Evolutionary conservation across 1,140 invertebrate species (phyloP).

Genomic region (Muscidifurax raptorellus): DNA sequence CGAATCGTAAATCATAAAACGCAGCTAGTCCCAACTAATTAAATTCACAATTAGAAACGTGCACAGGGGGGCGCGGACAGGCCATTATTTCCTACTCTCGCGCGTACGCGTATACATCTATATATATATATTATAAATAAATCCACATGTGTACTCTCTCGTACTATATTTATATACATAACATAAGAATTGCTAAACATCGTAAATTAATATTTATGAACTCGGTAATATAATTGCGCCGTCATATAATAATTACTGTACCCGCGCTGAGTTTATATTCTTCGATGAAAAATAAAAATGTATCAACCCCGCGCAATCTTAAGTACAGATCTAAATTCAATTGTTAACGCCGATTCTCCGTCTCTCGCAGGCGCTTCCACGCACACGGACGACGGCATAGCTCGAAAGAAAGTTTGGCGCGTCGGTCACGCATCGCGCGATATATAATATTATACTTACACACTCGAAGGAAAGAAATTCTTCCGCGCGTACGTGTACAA

Average conservation of each 20-base stretch:
- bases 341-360: too few relatives aligned
- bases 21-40: slow-evolving; percentile 15
- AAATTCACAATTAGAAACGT: slow-evolving; percentile 44
- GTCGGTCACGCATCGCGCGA: too few relatives aligned
- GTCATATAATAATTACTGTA: too few relatives aligned
- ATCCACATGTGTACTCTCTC: background rate
- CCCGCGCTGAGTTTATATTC: too few relatives aligned
- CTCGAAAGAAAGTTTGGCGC: too few relatives aligned
- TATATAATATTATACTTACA: too few relatives aligned
- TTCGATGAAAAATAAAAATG: background rate
- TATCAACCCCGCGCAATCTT: background rate
- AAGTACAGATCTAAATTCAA: too few relatives aligned
- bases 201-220: background rate
- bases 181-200: background rate
- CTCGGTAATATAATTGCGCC: background rate
- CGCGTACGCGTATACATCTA: background rate
- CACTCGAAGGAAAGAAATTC: too few relatives aligned
- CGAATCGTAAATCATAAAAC: slow-evolving; percentile 30
- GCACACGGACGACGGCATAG: too few relatives aligned
- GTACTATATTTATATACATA: background rate
- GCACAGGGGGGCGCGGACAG: background rate
- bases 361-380: too few relatives aligned
- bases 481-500: too few relatives aligned
- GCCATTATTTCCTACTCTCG: slow-evolving; percentile 8
- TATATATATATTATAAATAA: background rate